phyloP scores from a whole-genome alignment of 1,140 invertebrate species.

The Anthonomus grandis region DNA sequence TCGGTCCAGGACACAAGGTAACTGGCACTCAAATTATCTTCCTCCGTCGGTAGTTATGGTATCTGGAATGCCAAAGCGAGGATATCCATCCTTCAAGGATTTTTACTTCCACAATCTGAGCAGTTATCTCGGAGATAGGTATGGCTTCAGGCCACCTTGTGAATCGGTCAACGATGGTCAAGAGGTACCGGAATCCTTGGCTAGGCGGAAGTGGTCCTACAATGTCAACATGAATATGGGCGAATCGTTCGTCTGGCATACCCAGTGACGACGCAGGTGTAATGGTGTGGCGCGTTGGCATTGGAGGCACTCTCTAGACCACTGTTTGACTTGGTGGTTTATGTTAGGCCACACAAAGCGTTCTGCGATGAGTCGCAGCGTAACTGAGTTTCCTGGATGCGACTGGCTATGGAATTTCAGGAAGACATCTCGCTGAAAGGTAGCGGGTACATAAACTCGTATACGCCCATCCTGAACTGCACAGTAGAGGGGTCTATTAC shows the following conservation, averaged over 20 bases:
- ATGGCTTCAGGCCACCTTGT: constrained; percentile 49
- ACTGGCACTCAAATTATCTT: constrained; percentile 43
- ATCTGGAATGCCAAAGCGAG: constrained; percentile 45
- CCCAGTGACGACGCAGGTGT: constrained; percentile 29
- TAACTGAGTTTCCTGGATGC: constrained; percentile 37
- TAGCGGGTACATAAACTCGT: not conserved
- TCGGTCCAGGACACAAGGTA: constrained; percentile 24
- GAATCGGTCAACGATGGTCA: constrained; percentile 49
- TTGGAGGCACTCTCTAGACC: constrained; percentile 29
- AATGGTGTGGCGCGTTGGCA: constrained; percentile 36
- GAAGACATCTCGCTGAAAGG: not conserved
- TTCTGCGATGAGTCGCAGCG: constrained; percentile 15
- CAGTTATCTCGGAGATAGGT: constrained; percentile 40
- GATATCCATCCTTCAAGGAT: constrained; percentile 42
- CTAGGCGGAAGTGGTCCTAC: constrained; percentile 40
- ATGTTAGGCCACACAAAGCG: constrained; percentile 36
- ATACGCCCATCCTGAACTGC: not conserved
- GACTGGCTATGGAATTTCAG: constrained; percentile 8
- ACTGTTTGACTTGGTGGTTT: constrained; percentile 30
- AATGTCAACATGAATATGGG: constrained; percentile 43
- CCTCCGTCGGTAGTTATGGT: constrained; percentile 49
- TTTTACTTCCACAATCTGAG: constrained; percentile 42
- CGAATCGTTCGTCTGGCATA: constrained; percentile 30
- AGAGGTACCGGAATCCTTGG: too few species aligned
- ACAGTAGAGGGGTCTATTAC: not conserved